Evolutionary conservation across 1,140 invertebrate species (phyloP).

Genomic region (Scaptomyza hsui): DNA sequence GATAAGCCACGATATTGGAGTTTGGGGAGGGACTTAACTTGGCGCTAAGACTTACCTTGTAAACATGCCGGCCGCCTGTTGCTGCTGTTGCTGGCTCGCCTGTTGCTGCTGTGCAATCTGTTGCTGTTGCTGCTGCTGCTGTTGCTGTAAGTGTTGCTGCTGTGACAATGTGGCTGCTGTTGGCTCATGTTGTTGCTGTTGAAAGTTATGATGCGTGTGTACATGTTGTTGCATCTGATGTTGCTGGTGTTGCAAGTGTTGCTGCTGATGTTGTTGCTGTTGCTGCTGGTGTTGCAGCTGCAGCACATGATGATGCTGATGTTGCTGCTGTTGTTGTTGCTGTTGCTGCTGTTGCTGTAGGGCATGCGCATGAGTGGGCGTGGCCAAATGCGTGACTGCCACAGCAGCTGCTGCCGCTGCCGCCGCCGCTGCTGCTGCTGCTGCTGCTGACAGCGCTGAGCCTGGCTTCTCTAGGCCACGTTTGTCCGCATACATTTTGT

Average conservation of each 20-base stretch:
- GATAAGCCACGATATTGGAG: slow-evolving; percentile 32
- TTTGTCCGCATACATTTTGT: slow-evolving; percentile 77
- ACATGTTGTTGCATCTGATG: slow-evolving; percentile 73
- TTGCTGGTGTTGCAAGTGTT: slow-evolving; percentile 65
- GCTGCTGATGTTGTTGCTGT: slow-evolving; percentile 56
- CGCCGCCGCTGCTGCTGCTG: slow-evolving; percentile 23
- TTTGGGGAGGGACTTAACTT: slow-evolving; percentile 44
- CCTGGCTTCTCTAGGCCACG: slow-evolving; percentile 69
- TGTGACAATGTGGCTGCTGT: slow-evolving; percentile 63
- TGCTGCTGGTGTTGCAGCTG: slow-evolving; percentile 68
- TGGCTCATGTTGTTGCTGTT: slow-evolving; percentile 53
- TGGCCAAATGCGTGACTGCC: slow-evolving; percentile 59
- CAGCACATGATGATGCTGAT: slow-evolving; percentile 61
- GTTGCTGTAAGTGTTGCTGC: slow-evolving; percentile 55
- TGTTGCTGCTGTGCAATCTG: slow-evolving; percentile 57
- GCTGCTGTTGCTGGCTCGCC: slow-evolving; percentile 60
- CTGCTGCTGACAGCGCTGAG: slow-evolving; percentile 29
- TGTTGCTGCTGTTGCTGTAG: slow-evolving; percentile 57
- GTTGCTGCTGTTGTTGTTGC: slow-evolving; percentile 61
- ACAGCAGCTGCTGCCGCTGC: slow-evolving; percentile 43
- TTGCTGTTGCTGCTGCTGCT: slow-evolving; percentile 49
- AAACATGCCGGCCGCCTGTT: slow-evolving; percentile 73
- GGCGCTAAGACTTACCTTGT: slow-evolving; percentile 82
- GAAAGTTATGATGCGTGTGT: slow-evolving; percentile 78
- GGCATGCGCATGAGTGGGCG: slow-evolving; percentile 54